phyloP scores from a whole-genome alignment of 2,888 invertebrate species.

The Clusia tigrina region DNA sequence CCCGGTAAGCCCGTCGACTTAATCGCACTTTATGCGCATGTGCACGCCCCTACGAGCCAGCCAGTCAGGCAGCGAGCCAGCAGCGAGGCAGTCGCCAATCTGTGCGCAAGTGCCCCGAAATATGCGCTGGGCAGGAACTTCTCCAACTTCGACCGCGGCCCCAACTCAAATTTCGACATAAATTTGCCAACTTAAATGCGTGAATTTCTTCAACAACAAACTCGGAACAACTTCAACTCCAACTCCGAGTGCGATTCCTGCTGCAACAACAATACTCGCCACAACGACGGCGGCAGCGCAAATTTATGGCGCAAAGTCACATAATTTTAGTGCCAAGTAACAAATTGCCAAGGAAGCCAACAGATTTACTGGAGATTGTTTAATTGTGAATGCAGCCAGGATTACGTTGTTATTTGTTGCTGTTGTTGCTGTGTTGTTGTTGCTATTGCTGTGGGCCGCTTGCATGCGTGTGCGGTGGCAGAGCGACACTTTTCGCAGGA shows the following conservation, averaged over 20 bases:
- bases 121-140: slow-evolving; percentile 7
- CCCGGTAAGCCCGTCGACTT: slow-evolving; percentile 49
- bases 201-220: not conserved
- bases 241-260: slow-evolving; percentile 34
- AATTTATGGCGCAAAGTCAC: slow-evolving; percentile 62
- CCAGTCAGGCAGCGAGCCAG: too few species aligned
- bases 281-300: slow-evolving; percentile 32
- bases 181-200: slow-evolving; percentile 46
- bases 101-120: not conserved
- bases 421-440: too few species aligned
- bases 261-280: slow-evolving; percentile 36
- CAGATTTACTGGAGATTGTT: slow-evolving; percentile 63
- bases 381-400: slow-evolving; percentile 56
- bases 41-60: slow-evolving; percentile 43
- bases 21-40: slow-evolving; percentile 62
- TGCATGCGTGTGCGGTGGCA: too few species aligned
- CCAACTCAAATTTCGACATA: slow-evolving; percentile 33
- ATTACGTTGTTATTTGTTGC: too few species aligned
- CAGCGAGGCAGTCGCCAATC: not conserved
- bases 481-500: slow-evolving; percentile 23
- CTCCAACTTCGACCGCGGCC: not conserved
- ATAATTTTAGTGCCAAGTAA: slow-evolving; percentile 62
- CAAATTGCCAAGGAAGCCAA: slow-evolving; percentile 62
- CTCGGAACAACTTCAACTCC: slow-evolving; percentile 1
- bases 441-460: too few species aligned